Evolutionary conservation across 2,113 vertebrate genomes (phyloP).

Genomic region (Lipotes vexillifer): DNA sequence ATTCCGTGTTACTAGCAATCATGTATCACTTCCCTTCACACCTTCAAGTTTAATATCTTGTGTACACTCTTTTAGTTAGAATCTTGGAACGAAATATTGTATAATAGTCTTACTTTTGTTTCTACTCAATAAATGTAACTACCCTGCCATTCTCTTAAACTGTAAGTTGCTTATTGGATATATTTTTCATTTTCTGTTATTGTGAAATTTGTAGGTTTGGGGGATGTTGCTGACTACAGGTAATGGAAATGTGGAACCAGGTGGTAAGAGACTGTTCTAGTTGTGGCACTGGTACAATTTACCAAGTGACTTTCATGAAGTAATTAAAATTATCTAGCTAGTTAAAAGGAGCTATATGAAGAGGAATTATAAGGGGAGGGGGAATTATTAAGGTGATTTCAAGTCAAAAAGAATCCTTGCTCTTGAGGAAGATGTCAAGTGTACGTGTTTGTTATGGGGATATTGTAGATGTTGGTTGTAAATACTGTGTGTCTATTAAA

Average conservation of each 20-base stretch:
- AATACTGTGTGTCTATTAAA: not conserved
- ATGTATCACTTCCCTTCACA: not conserved
- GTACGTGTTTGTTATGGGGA: not conserved
- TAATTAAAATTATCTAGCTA: not conserved
- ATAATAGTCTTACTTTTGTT: not conserved
- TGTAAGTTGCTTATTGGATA: not conserved
- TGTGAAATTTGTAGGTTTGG: not conserved
- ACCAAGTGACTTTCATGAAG: not conserved
- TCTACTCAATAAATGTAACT: slow-evolving; percentile 13
- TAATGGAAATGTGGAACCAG: not conserved
- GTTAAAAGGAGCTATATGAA: not conserved
- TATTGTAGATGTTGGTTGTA: not conserved
- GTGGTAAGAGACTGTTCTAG: not conserved
- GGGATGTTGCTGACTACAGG: not conserved
- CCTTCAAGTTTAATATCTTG: not conserved
- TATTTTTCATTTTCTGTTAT: slow-evolving; percentile 23
- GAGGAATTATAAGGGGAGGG: not conserved
- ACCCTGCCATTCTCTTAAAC: not conserved
- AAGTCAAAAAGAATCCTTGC: not conserved
- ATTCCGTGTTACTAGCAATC: not conserved
- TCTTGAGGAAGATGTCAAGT: not conserved
- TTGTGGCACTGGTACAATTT: not conserved
- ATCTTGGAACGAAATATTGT: not conserved
- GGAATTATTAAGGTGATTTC: not conserved
- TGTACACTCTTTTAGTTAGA: slow-evolving; percentile 13